These are phyloP conservation scores for Girardia tigrina DNA, from an alignment of 2,888 invertebrate genomes.

Conservation along the genomic window DNA sequence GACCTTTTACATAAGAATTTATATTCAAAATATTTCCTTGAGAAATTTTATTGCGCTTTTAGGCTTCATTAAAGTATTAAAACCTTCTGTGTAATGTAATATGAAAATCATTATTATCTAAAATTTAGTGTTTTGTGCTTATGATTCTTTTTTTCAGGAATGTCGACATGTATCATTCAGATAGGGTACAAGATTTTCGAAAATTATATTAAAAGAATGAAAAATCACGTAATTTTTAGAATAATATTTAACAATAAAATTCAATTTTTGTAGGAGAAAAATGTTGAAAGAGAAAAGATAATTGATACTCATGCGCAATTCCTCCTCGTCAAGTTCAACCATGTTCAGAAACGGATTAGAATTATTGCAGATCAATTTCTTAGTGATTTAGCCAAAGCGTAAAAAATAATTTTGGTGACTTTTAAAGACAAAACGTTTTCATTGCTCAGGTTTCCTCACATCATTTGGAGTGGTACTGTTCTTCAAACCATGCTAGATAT, in stretches of 20 bases:
- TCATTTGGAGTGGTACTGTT: constrained; percentile 74
- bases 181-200: constrained; percentile 83
- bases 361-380: constrained; percentile 64
- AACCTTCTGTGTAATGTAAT: too few relatives aligned
- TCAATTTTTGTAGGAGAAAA: constrained; percentile 60
- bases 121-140: too few relatives aligned
- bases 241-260: not conserved
- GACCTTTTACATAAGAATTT: too few relatives aligned
- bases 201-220: constrained; percentile 44
- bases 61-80: too few relatives aligned
- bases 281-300: constrained; percentile 72
- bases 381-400: constrained; percentile 59
- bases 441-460: constrained; percentile 66
- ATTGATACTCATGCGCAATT: constrained; percentile 86
- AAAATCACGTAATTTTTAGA: constrained; percentile 42
- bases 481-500: constrained; percentile 92
- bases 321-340: constrained; percentile 85
- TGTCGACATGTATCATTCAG: constrained; percentile 82
- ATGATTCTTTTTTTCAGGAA: too few relatives aligned
- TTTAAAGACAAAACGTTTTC: not conserved
- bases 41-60: too few relatives aligned
- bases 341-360: constrained; percentile 81
- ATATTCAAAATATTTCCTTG: too few relatives aligned
- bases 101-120: too few relatives aligned
- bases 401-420: not conserved